Evolutionary conservation across 2,888 invertebrate genomes (phyloP).

Genomic region (Tiliacea citrago): DNA sequence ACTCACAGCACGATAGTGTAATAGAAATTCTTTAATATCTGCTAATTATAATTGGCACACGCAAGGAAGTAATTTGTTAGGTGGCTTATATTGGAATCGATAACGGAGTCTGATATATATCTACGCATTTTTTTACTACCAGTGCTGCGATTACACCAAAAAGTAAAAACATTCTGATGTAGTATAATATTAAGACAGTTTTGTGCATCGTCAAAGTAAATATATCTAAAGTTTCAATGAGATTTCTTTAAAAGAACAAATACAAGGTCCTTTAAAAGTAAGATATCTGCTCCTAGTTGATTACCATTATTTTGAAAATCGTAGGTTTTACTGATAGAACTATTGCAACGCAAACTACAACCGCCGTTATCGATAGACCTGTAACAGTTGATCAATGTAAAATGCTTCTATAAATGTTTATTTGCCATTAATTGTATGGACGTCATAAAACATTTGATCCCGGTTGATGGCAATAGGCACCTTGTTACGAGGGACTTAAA

Average conservation of each 20-base stretch:
- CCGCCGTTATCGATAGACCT: too few species aligned
- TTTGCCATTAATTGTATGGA: too few species aligned
- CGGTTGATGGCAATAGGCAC: background rate
- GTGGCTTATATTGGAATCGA: conserved; percentile 29
- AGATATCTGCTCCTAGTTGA: background rate
- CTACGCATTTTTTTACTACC: background rate
- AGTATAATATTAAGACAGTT: background rate
- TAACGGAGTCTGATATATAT: conserved; percentile 1
- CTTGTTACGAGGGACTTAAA: background rate
- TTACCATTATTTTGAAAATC: background rate
- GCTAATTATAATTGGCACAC: conserved; percentile 37
- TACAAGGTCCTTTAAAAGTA: background rate
- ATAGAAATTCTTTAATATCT: conserved; percentile 10
- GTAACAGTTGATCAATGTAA: background rate
- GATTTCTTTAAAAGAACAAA: background rate
- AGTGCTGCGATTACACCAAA: background rate
- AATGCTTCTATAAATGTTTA: background rate
- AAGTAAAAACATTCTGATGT: background rate
- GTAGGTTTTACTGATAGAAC: background rate
- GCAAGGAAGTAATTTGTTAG: conserved; percentile 46
- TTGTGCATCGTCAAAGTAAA: background rate
- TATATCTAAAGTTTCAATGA: background rate
- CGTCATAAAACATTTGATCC: too few species aligned
- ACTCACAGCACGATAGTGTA: background rate
- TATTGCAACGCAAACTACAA: background rate